phyloP scores from a whole-genome alignment of 2,113 vertebrate genomes.

The Chamaea fasciata region DNA sequence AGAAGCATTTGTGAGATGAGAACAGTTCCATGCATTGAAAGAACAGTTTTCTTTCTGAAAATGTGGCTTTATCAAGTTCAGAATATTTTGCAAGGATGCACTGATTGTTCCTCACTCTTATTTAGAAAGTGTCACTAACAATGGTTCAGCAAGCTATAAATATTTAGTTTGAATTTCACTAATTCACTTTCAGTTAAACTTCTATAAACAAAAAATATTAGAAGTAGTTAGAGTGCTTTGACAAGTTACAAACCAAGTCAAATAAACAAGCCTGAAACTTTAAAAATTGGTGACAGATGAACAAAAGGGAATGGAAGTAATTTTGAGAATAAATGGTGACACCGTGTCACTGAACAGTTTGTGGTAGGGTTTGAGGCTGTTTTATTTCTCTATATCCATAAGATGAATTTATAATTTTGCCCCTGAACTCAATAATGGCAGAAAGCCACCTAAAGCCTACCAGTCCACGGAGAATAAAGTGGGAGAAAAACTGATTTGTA shows the following conservation, averaged over 20 bases:
- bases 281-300: not conserved
- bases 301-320: not conserved
- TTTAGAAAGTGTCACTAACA: not conserved
- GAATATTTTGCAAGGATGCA: not conserved
- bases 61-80: not conserved
- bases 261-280: not conserved
- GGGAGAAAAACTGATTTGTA: not conserved
- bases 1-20: not conserved
- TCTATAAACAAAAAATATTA: not conserved
- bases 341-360: rapidly evolving
- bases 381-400: not conserved
- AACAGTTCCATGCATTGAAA: not conserved
- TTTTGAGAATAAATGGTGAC: not conserved
- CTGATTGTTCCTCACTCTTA: not conserved
- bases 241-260: not conserved
- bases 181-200: not conserved
- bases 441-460: not conserved
- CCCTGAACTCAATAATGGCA: not conserved
- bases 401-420: not conserved
- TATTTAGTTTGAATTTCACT: not conserved
- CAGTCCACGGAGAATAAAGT: not conserved
- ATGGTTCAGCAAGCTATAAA: not conserved
- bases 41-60: not conserved
- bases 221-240: not conserved
- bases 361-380: rapidly evolving